Percentiles rank a stretch among this genome's conserved stretches.
These are phyloP conservation scores for Nyctibius bracteatus DNA, from an alignment of 2,113 vertebrate genomes.

Conservation along the genomic window DNA sequence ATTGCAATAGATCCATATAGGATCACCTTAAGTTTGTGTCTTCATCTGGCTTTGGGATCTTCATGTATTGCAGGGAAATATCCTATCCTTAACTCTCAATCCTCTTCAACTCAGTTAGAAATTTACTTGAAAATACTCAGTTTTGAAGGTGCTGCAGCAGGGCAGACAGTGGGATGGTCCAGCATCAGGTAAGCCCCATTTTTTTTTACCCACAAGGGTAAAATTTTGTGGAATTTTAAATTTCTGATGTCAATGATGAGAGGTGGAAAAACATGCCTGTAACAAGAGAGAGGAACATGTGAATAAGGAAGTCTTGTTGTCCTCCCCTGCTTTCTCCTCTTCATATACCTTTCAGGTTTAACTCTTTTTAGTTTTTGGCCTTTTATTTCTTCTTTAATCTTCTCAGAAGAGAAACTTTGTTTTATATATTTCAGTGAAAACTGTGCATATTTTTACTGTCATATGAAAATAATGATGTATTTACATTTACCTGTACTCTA, in stretches of 20 bases:
- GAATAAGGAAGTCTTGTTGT: background rate
- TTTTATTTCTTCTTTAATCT: background rate
- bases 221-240: background rate
- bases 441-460: background rate
- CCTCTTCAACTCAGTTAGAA: background rate
- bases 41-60: background rate
- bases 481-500: background rate
- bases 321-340: background rate
- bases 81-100: background rate
- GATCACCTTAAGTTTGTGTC: background rate
- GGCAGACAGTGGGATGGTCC: background rate
- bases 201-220: accelerated
- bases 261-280: background rate
- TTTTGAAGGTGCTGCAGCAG: background rate
- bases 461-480: background rate
- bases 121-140: background rate
- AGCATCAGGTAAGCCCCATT: accelerated
- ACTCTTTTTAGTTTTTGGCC: background rate
- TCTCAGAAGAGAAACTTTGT: background rate
- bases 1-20: accelerated
- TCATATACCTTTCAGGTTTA: background rate
- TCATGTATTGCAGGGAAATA: background rate
- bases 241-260: background rate
- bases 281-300: accelerated
- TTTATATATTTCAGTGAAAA: background rate